phyloP scores from a whole-genome alignment of 2,797 vertebrate species.

The Manis crassicaudata region DNA sequence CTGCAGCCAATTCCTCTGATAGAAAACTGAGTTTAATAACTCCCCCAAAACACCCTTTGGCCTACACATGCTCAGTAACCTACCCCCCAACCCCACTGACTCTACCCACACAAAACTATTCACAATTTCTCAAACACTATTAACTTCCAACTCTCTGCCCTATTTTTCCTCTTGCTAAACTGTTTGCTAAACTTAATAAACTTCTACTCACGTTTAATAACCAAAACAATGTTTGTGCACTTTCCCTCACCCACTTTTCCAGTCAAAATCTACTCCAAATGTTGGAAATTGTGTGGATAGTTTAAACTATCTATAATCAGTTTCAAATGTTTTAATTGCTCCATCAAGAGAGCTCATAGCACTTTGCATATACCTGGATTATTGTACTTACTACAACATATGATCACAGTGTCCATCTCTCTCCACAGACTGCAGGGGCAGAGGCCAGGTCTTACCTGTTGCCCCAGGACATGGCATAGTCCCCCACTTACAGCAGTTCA shows the following conservation, averaged over 20 bases:
- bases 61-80: conserved; percentile 2
- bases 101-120: background rate
- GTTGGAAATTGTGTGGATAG: background rate
- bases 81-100: background rate
- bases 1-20: background rate
- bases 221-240: background rate
- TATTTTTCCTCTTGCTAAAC: conserved; percentile 11
- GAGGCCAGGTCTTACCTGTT: background rate
- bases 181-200: background rate
- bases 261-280: conserved; percentile 43
- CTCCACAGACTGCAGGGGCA: background rate
- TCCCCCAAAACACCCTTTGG: background rate
- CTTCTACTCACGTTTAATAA: conserved; percentile 18
- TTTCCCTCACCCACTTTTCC: conserved; percentile 30
- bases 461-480: background rate
- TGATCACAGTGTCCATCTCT: background rate
- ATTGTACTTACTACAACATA: background rate
- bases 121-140: conserved; percentile 13
- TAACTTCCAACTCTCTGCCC: conserved; percentile 16
- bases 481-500: background rate
- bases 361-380: conserved; percentile 27
- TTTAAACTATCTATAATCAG: conserved; percentile 45
- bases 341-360: background rate
- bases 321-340: conserved; percentile 27
- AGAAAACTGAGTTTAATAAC: conserved; percentile 1